Percentiles rank a stretch among this genome's conserved stretches.
These are phyloP conservation scores for Rattus rattus DNA, from an alignment of 2,113 vertebrate species.

Conservation along the genomic window DNA sequence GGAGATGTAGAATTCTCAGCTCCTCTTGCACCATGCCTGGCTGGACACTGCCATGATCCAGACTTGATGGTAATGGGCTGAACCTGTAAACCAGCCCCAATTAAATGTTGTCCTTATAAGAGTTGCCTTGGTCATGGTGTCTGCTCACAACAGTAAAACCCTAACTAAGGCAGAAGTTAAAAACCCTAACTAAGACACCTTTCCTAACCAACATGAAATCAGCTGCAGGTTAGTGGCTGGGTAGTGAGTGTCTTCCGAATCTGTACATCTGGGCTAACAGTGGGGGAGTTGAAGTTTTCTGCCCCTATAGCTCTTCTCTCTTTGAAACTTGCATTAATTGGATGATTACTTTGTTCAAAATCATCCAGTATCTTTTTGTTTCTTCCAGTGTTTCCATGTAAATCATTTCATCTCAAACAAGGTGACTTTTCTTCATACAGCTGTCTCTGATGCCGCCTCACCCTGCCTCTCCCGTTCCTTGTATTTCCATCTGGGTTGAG, in stretches of 20 bases:
- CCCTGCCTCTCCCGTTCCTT: not conserved
- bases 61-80: too few relatives aligned
- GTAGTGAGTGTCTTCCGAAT: not conserved
- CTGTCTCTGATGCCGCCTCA: not conserved
- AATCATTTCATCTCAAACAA: fast-evolving
- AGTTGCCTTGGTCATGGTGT: too few relatives aligned
- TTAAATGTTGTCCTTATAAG: too few relatives aligned
- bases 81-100: too few relatives aligned
- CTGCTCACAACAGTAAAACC: too few relatives aligned
- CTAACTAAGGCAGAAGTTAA: too few relatives aligned
- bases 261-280: not conserved
- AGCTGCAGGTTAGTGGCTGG: not conserved
- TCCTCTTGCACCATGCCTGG: too few relatives aligned
- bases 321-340: not conserved
- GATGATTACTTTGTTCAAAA: not conserved
- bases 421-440: not conserved
- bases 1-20: too few relatives aligned
- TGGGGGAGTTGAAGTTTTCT: not conserved
- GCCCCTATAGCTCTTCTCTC: not conserved
- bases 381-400: not conserved
- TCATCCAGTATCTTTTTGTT: not conserved
- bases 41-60: too few relatives aligned
- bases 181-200: too few relatives aligned
- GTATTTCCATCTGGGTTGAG: not conserved
- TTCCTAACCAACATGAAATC: not conserved